Percentiles rank a stretch among this genome's conserved stretches.
These are phyloP conservation scores for Yponomeuta plumbellus DNA, from an alignment of 2,888 invertebrate genomes.

Conservation along the genomic window DNA sequence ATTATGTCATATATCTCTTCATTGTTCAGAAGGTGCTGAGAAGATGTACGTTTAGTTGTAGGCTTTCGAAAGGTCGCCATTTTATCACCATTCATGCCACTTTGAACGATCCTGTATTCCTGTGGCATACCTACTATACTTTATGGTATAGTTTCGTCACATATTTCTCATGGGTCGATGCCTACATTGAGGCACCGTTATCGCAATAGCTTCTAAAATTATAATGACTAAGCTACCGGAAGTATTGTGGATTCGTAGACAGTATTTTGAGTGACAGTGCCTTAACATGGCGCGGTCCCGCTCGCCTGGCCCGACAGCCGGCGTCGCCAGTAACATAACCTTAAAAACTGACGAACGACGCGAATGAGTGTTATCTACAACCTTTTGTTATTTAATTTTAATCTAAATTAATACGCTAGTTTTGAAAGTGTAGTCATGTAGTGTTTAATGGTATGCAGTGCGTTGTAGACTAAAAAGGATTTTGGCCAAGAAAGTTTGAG, in stretches of 20 bases:
- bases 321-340: constrained; percentile 73
- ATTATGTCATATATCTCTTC: background rate
- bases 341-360: constrained; percentile 70
- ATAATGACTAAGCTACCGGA: background rate
- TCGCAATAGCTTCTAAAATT: background rate
- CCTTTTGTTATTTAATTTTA: background rate
- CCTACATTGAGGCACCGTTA: background rate
- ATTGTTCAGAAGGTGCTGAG: background rate
- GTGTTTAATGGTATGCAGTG: background rate
- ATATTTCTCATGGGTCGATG: no score
- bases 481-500: background rate
- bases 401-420: background rate
- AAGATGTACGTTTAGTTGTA: background rate
- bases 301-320: constrained; percentile 51
- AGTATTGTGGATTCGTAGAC: background rate
- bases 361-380: constrained; percentile 60
- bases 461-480: background rate
- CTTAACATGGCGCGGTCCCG: constrained; percentile 31
- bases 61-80: background rate
- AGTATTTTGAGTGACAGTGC: constrained; percentile 17
- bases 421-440: background rate
- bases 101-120: no score
- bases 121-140: background rate
- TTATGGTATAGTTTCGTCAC: background rate
- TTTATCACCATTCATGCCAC: no score